These are phyloP conservation scores for Hyposoter didymator DNA, from an alignment of 2,888 invertebrate species.

Conservation along the genomic window DNA sequence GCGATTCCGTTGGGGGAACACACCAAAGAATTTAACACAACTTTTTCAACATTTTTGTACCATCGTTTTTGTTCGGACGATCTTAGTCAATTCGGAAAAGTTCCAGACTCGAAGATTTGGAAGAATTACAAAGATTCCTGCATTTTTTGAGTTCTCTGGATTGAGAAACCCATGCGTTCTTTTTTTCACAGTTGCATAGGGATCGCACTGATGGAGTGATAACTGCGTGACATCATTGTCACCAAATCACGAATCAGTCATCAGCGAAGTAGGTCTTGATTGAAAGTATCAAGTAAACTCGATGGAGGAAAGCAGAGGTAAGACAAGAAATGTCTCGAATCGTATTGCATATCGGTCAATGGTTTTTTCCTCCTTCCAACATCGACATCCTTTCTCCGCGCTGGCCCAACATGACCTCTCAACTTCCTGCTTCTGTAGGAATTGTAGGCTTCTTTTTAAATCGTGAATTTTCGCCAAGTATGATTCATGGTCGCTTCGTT, in stretches of 20 bases:
- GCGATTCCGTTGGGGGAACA: too few relatives aligned
- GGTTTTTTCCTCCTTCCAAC: conserved; percentile 14
- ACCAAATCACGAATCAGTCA: background rate
- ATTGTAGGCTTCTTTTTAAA: background rate
- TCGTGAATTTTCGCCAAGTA: background rate
- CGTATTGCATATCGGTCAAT: conserved; percentile 31
- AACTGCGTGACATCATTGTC: background rate
- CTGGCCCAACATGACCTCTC: conserved; percentile 9
- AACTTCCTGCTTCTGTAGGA: background rate
- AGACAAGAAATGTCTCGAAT: background rate
- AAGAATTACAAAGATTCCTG: background rate
- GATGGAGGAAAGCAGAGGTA: background rate
- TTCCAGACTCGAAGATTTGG: too few relatives aligned
- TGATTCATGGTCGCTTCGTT: background rate
- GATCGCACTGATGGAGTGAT: background rate
- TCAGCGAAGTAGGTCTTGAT: background rate
- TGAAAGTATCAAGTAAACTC: background rate
- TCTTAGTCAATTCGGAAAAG: too few relatives aligned
- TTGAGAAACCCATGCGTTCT: background rate
- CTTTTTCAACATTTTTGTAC: too few relatives aligned
- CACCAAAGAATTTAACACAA: too few relatives aligned
- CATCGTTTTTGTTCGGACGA: too few relatives aligned
- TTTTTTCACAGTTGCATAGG: background rate
- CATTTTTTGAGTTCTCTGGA: background rate
- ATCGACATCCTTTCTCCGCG: conserved; percentile 67